Evolutionary conservation across 2,888 invertebrate species (phyloP).

Genomic region (Pristionchus fissidentatus): DNA sequence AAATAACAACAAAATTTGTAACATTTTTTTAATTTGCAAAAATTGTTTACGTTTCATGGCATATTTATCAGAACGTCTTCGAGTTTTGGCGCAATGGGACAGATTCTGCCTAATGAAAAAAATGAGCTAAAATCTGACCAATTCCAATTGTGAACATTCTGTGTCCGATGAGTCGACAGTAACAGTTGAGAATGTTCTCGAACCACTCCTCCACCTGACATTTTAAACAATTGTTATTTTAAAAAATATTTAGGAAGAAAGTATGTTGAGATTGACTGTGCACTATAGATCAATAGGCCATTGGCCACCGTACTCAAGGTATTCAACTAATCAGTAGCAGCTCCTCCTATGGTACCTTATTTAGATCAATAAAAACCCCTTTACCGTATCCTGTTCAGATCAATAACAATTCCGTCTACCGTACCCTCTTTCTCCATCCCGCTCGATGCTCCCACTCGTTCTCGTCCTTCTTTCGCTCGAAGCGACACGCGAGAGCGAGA

Average conservation of each 20-base stretch:
- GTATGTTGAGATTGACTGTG: background rate
- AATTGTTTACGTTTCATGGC: background rate
- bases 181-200: conserved; percentile 58
- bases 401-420: background rate
- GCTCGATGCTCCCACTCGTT: conserved; percentile 23
- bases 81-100: no score
- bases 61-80: no score
- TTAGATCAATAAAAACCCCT: no score
- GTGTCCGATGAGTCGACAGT: conserved; percentile 63
- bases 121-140: conserved; percentile 25
- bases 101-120: background rate
- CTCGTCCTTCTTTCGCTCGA: conserved; percentile 54
- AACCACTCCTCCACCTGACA: conserved; percentile 59
- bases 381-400: background rate
- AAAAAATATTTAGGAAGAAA: background rate
- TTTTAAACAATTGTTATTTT: background rate
- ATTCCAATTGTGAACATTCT: conserved; percentile 61
- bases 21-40: background rate
- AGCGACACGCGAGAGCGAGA: conserved; percentile 67
- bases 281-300: background rate
- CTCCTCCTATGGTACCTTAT: no score
- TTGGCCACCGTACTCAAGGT: background rate
- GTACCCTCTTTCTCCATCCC: conserved; percentile 48
- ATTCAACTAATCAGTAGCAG: no score
- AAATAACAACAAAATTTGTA: background rate